Base-by-base conservation (phyloP, 2,888 invertebrate genomes). In the Antheraea assamensis region DNA sequence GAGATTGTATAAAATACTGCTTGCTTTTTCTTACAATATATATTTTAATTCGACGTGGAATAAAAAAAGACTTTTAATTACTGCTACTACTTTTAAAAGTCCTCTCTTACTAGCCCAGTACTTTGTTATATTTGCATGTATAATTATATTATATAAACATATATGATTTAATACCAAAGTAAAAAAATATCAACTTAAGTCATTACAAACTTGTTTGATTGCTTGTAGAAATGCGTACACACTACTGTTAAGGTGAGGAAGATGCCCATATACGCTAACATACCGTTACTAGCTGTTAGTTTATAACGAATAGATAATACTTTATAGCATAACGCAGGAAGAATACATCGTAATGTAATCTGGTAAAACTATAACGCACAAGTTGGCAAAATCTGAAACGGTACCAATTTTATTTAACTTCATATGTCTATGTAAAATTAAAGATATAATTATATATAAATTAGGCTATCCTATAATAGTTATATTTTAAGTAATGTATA, bases 201-300 rank as follows among this genome's bases (percentile, higher is more conserved):
- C 31, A 66, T 31, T 66, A 31, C 17, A 31, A 66, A 17, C 21
- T 31, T 31, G 66, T 66, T 30, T 66, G 30, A 66, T 66, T 66
- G 17, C 30, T 31, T 66, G 64, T 64, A 66, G 66, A 66, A 31
- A 31, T 66, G 66, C 66, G 66, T 66, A 66, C 66, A 66, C 19
- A 31, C 68, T 35, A n/a, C 21, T 68, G 21, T 68, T 35, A 21
- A 35, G n/a, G 68, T 35, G 2, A 35, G 35, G 4, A 68, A 68
- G 68, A 68, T 35, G 35, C 68, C n/a, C 35, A 35, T 68, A 68
- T 35, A 68, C 35, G 68, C 35, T 35, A 68, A 68, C 66, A 35
- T 31, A 3, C 35, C 21, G 31, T 35, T 35, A 68, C 10, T 68
- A 68, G 10, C 68, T 68, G 35, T 68, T 68, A 35, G 31, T 35